These are phyloP conservation scores for Scleropages formosus DNA, from an alignment of 2,797 vertebrate species.

Conservation along the genomic window DNA sequence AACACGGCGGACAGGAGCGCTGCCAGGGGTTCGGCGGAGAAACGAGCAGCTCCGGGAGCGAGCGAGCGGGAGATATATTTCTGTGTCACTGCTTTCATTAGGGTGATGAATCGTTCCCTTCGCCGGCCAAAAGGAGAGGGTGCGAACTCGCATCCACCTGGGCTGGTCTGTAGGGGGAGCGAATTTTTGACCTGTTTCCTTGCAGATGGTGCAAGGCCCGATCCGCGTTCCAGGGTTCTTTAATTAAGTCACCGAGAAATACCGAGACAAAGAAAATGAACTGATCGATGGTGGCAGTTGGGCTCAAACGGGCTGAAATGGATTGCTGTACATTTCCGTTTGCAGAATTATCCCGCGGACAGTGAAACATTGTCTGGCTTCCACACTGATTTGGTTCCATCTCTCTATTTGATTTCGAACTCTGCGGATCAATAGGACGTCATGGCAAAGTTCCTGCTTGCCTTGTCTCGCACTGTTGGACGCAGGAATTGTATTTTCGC, in stretches of 20 bases:
- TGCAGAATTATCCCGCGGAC: constrained; percentile 14
- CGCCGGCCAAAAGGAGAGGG: not conserved
- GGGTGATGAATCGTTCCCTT: not conserved
- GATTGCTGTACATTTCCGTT: not conserved
- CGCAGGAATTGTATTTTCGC: not conserved
- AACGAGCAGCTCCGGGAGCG: too few species aligned
- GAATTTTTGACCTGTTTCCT: not conserved
- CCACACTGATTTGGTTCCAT: constrained; percentile 19
- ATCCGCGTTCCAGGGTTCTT: not conserved
- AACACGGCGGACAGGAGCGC: too few species aligned
- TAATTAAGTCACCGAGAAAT: constrained; percentile 5
- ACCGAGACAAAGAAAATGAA: not conserved
- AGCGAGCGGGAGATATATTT: not conserved
- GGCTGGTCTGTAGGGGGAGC: not conserved
- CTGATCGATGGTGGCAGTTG: constrained; percentile 13
- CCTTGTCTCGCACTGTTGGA: not conserved
- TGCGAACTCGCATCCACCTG: not conserved
- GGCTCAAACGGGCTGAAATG: constrained; percentile 19
- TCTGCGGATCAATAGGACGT: constrained; percentile 18
- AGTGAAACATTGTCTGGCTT: constrained; percentile 22
- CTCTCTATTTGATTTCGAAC: constrained; percentile 15
- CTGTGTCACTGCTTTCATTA: not conserved
- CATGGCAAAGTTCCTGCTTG: constrained; percentile 7
- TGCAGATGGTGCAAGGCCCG: not conserved
- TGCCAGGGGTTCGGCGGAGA: too few species aligned